These are phyloP conservation scores for Caenorhabditis sp. DNA, from an alignment of 2,888 invertebrate species.

Conservation along the genomic window DNA sequence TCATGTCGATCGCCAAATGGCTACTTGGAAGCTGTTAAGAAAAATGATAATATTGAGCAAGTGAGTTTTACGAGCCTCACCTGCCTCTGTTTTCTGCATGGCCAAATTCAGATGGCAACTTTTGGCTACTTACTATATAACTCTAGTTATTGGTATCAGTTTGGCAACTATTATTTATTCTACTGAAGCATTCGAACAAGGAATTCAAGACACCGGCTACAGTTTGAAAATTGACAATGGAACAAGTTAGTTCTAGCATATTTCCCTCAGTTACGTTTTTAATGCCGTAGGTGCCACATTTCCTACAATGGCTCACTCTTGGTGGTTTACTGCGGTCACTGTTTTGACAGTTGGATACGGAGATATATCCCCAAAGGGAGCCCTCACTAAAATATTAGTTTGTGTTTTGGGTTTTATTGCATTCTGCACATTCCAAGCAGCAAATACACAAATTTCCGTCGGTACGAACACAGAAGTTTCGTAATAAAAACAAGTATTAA, in stretches of 20 bases:
- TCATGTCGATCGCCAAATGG: constrained; percentile 79
- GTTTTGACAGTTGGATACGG: constrained; percentile 77
- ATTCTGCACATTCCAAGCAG: constrained; percentile 75
- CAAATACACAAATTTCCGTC: constrained; percentile 77
- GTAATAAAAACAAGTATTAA: not conserved
- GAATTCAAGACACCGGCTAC: constrained; percentile 48
- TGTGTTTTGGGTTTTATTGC: constrained; percentile 75
- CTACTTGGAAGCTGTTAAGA: constrained; percentile 74
- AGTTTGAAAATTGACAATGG: constrained; percentile 15
- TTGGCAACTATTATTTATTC: constrained; percentile 72
- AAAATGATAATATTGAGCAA: constrained; percentile 74
- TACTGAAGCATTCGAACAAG: constrained; percentile 65
- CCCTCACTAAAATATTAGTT: constrained; percentile 76
- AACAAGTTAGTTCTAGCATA: constrained; percentile 25
- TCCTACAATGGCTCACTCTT: constrained; percentile 72
- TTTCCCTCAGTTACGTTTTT: not conserved
- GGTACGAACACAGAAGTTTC: constrained; percentile 37
- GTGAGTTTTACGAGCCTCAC: too few species aligned
- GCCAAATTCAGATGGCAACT: constrained; percentile 68
- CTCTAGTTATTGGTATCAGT: constrained; percentile 70
- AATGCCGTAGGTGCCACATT: constrained; percentile 46
- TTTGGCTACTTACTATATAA: constrained; percentile 75
- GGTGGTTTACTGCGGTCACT: constrained; percentile 79
- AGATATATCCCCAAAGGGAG: constrained; percentile 75
- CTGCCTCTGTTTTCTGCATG: too few species aligned